Evolutionary conservation across 2,113 vertebrate genomes (phyloP).

Genomic region (Trogon melanurus): DNA sequence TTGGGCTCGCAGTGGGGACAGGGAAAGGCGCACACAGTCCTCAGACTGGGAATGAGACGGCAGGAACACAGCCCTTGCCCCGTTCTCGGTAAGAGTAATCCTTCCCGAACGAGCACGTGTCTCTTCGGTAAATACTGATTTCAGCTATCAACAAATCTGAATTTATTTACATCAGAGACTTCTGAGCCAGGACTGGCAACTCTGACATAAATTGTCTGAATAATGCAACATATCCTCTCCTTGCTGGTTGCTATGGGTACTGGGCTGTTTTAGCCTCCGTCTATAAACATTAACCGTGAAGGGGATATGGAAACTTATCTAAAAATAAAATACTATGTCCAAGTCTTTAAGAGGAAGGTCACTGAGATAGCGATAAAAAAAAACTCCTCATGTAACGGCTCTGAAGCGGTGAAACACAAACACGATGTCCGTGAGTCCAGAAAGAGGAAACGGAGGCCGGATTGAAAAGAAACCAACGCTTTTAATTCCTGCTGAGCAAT

Average conservation of each 20-base stretch:
- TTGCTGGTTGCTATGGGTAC: slow-evolving; percentile 60
- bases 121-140: neutral
- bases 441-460: neutral
- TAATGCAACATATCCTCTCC: slow-evolving; percentile 32
- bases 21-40: neutral
- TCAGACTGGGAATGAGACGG: neutral
- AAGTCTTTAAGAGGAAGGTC: slow-evolving; percentile 35
- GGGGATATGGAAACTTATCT: slow-evolving; percentile 55
- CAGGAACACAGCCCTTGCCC: neutral
- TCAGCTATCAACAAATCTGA: neutral
- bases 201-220: slow-evolving; percentile 45
- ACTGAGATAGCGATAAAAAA: neutral
- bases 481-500: slow-evolving; percentile 60
- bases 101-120: neutral
- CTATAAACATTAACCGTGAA: slow-evolving; percentile 51
- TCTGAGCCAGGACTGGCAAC: slow-evolving; percentile 12
- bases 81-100: neutral
- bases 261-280: neutral
- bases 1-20: neutral
- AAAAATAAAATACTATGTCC: slow-evolving; percentile 56
- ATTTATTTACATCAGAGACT: slow-evolving; percentile 54
- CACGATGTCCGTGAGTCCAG: neutral
- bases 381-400: neutral
- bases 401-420: neutral
- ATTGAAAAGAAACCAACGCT: slow-evolving; percentile 26